phyloP scores from a whole-genome alignment of 2,797 vertebrate species.

The Etheostoma nigrum region DNA sequence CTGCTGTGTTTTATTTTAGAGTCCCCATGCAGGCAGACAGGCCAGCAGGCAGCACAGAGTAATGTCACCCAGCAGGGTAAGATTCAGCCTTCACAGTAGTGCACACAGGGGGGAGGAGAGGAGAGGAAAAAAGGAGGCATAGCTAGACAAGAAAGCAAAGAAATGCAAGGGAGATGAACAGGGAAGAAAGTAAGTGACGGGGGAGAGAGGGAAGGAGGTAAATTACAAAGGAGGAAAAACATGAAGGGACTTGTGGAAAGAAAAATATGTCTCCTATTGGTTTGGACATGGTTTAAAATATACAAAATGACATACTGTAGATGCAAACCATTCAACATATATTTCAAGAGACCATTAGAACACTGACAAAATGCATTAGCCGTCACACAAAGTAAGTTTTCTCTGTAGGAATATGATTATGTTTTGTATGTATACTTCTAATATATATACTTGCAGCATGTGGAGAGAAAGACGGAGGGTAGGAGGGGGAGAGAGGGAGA shows the following conservation, averaged over 20 bases:
- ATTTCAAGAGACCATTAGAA: conserved; percentile 20
- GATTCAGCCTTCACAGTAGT: conserved; percentile 76
- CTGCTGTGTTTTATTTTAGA: conserved; percentile 81
- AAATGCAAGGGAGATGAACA: conserved; percentile 35
- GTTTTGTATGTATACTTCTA: background rate
- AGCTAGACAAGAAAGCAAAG: conserved; percentile 36
- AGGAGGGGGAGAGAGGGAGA: conserved; percentile 31
- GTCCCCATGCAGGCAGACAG: conserved; percentile 76
- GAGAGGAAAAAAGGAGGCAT: conserved; percentile 27
- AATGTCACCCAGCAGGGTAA: conserved; percentile 81
- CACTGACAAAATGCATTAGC: conserved; percentile 30
- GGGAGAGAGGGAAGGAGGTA: conserved; percentile 10
- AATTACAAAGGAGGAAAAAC: background rate
- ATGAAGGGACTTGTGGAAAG: conserved; percentile 23
- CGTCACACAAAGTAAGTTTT: background rate
- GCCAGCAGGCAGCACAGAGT: conserved; percentile 77
- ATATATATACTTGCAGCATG: conserved; percentile 27
- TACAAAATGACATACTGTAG: conserved; percentile 24
- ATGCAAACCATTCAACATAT: conserved; percentile 32
- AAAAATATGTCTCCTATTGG: conserved; percentile 27
- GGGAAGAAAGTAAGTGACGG: conserved; percentile 17
- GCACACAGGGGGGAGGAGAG: conserved; percentile 29
- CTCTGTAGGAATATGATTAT: background rate
- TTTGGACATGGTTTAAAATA: conserved; percentile 30
- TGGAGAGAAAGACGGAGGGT: conserved; percentile 20